Percentiles rank a stretch among this genome's conserved stretches.
Conservation (phyloP, 92 coral and sea anemone species). For the Epizoanthus fatuus region DNA sequence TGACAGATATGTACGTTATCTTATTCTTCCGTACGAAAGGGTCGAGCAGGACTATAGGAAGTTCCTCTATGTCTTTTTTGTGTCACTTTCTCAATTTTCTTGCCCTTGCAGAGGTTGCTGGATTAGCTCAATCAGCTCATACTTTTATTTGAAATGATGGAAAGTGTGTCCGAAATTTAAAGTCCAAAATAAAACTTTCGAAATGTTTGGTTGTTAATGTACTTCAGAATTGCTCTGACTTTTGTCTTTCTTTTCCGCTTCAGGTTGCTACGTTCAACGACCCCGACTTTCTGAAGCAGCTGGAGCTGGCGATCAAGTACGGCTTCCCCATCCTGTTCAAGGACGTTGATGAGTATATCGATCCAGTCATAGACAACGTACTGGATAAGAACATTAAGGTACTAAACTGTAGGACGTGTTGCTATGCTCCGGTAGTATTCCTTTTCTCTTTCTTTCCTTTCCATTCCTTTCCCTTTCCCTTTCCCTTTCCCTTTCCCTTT, state of each 20-base stretch:
- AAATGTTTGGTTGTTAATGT: not conserved
- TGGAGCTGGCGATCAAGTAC: slow-evolving; percentile 98
- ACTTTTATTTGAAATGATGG: no score
- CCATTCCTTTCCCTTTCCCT: not conserved
- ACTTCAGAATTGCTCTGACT: not conserved
- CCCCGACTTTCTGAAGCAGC: slow-evolving; percentile 97
- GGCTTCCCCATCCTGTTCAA: slow-evolving; percentile 99
- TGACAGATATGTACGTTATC: no score
- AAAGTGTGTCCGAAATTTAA: no score
- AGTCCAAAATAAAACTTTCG: no score
- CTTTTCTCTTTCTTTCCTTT: no score
- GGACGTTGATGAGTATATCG: slow-evolving; percentile 97
- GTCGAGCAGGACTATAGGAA: no score
- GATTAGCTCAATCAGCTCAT: no score
- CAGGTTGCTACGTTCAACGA: slow-evolving; percentile 98
- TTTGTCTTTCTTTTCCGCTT: not conserved
- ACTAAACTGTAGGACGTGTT: not conserved
- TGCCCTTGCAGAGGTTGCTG: no score
- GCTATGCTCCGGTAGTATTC: no score
- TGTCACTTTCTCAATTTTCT: no score
- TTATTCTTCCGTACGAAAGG: no score
- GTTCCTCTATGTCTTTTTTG: no score
- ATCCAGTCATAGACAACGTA: slow-evolving; percentile 98
- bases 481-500: not conserved
- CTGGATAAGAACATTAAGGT: slow-evolving; percentile 93